Evolutionary conservation across 2,888 invertebrate species (phyloP).

Genomic region (Chydorus sphaericus): DNA sequence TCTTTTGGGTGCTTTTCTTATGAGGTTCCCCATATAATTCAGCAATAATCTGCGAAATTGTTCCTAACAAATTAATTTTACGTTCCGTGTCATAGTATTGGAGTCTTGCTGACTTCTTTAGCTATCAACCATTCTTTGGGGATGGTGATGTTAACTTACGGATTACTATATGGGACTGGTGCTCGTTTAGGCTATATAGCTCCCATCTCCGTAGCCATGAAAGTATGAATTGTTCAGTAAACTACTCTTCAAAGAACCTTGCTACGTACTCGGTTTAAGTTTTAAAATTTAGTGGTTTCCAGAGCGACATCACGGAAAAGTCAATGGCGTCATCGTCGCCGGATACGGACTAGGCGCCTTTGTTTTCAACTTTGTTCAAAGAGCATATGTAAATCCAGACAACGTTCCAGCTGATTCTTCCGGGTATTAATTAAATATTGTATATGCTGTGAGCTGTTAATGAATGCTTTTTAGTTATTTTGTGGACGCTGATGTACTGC

Average conservation of each 20-base stretch:
- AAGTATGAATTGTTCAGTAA: constrained; percentile 17
- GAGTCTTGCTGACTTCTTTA: constrained; percentile 22
- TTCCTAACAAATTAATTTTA: not conserved
- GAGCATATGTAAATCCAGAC: constrained; percentile 26
- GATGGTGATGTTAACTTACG: constrained; percentile 22
- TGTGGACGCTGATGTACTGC: constrained; percentile 21
- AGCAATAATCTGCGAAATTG: not conserved
- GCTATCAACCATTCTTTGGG: constrained; percentile 21
- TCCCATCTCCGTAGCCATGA: constrained; percentile 23
- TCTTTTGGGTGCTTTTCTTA: constrained; percentile 22
- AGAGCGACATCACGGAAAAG: constrained; percentile 23
- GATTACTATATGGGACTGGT: constrained; percentile 22
- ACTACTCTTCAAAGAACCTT: not conserved
- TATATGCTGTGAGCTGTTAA: not conserved
- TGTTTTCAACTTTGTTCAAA: constrained; percentile 27
- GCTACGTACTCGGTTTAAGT: not conserved
- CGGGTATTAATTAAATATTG: not conserved
- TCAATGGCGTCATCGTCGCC: constrained; percentile 26
- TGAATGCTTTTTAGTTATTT: constrained; percentile 18
- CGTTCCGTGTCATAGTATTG: constrained; percentile 19
- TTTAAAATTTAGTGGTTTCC: constrained; percentile 26
- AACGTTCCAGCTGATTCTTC: constrained; percentile 18
- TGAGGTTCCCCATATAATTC: constrained; percentile 21
- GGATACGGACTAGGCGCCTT: constrained; percentile 28
- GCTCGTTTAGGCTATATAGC: constrained; percentile 18